These are phyloP conservation scores for Thunnus thynnus DNA, from an alignment of 2,113 vertebrate genomes.

Conservation along the genomic window DNA sequence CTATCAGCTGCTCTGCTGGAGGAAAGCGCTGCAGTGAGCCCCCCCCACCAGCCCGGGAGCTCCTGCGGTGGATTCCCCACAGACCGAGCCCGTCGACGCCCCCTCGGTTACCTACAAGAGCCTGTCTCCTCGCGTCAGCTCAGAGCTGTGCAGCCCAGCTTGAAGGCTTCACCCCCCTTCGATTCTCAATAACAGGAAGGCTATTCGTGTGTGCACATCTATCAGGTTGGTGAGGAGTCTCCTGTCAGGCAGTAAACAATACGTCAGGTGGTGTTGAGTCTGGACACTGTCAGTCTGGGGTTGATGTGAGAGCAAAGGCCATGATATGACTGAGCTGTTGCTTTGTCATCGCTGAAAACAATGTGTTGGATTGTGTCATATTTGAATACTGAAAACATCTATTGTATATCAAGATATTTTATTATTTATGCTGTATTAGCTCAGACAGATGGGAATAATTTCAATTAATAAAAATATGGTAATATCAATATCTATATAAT, in stretches of 20 bases:
- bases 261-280: constrained; percentile 26
- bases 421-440: not conserved
- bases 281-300: constrained; percentile 19
- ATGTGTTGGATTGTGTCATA: not conserved
- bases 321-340: constrained; percentile 12
- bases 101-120: constrained; percentile 35
- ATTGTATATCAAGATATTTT: constrained; percentile 9
- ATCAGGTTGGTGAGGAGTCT: constrained; percentile 14
- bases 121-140: constrained; percentile 64
- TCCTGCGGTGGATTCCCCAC: constrained; percentile 53
- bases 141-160: constrained; percentile 56
- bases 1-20: constrained; percentile 58
- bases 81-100: constrained; percentile 26
- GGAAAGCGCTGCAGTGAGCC: constrained; percentile 15
- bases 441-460: not conserved
- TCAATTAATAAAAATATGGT: not conserved
- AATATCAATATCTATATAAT: not conserved
- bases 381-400: constrained; percentile 5
- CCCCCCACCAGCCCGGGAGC: constrained; percentile 27
- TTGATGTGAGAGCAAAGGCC: constrained; percentile 7
- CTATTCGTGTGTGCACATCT: constrained; percentile 3
- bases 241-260: constrained; percentile 50
- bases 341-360: constrained; percentile 3
- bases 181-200: constrained; percentile 41
- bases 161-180: constrained; percentile 41